Conservation (phyloP, 2,113 vertebrate genomes). For the Neofelis nebulosa region DNA sequence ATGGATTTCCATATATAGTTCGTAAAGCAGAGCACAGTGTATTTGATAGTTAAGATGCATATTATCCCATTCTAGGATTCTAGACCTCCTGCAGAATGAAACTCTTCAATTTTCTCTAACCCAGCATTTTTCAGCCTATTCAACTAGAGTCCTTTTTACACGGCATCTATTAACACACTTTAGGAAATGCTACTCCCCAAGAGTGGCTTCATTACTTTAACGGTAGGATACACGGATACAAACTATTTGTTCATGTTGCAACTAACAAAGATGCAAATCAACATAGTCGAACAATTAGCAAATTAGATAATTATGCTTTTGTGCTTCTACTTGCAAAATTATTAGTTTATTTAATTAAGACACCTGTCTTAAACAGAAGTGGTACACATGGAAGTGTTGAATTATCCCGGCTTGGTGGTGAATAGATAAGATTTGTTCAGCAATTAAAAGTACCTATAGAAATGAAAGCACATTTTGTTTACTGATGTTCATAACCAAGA, state of each 20-base stretch:
- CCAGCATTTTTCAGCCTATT: not conserved
- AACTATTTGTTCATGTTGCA: constrained; percentile 53
- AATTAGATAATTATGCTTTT: constrained; percentile 71
- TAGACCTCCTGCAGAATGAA: constrained; percentile 2
- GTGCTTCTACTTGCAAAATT: constrained; percentile 66
- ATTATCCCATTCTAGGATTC: not conserved
- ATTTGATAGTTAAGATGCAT: not conserved
- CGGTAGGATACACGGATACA: not conserved
- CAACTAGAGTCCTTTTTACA: not conserved
- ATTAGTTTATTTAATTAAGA: constrained; percentile 75
- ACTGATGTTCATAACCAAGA: not conserved
- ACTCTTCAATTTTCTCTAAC: not conserved
- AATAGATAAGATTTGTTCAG: not conserved
- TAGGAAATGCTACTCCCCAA: constrained; percentile 29
- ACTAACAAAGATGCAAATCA: constrained; percentile 63
- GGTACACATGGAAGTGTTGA: not conserved
- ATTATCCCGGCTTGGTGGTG: constrained; percentile 37
- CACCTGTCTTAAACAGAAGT: constrained; percentile 65
- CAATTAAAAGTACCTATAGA: constrained; percentile 1
- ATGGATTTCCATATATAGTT: not conserved
- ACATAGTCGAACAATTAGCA: constrained; percentile 63
- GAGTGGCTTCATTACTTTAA: constrained; percentile 37
- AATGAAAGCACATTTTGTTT: constrained; percentile 39
- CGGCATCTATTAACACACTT: constrained; percentile 10
- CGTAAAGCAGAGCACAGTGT: not conserved